Evolutionary conservation across 1,140 invertebrate genomes (phyloP), one percentile per base, ranked within the genome.

Genomic region (Drosophila rufa): DNA sequence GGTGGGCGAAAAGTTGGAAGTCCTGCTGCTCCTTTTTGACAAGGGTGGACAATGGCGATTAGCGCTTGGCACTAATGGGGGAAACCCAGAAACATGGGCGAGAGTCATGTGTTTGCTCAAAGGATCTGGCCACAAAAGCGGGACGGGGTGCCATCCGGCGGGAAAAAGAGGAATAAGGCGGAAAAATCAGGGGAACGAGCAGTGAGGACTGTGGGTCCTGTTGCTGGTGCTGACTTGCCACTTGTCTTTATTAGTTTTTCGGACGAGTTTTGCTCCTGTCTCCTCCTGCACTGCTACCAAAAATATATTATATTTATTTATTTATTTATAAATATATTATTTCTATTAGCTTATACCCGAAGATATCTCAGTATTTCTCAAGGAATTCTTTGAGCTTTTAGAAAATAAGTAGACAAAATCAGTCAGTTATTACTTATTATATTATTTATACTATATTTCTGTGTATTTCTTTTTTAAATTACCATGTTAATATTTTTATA

Each of bases 41-140:
- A 90, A 90, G 84, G 85, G 81, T 89, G 84, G 84, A 89, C 84
- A 89, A 89, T 90, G 84, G 84, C 84, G 84, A 89, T 89, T 89
- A 89, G 84, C 84, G 84, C 80, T 75, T 71, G 80, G 77, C 84
- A 84, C 84, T 89, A 89, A 89, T 89, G 84, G 80, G 51, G 47
- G 59, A 59, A 46, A 36, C 47, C 43, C 25, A 59, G 65, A 47
- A 27, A 45, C 73, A 45, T 53, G 30, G 57, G 42, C 43, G 47
- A 50, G 60, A 78, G 84, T 76, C 80, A 87, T 87, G 80, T 87
- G 84, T 87, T 87, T 87, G 85, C 84, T 64, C 61, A 89, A 81
- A 84, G 76, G 79, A 76, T 86, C 68, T 75, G 43, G 48, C 51
- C 60, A 53, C 69, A 74, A 38, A 57, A 36, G 19, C 19, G 40